Evolutionary conservation across 2,113 vertebrate genomes (phyloP), one percentile per base, ranked within the genome.

Genomic region (Myanophis thanlyinensis): DNA sequence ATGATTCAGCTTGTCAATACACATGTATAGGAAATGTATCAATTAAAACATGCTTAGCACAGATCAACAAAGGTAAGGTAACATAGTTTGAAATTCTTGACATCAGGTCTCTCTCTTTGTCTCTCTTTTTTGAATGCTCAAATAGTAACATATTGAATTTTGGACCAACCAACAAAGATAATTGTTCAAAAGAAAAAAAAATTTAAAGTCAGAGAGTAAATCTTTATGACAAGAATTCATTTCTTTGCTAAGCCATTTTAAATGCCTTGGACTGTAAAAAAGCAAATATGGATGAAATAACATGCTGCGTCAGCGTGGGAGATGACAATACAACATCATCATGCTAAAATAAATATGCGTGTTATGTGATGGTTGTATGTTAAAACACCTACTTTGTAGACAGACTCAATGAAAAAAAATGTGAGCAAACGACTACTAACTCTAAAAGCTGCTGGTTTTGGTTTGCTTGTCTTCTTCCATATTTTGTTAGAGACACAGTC

Each of bases 1-100:
- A 97, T 96, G 97, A 96, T 97, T 97, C 96, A 97, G 97, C 97
- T 96, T 97, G 97, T 97, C 97, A 97, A 97, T 96, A 97, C 97
- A 97, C 90, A 95, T 87, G 96, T 97, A 96, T 96, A 27, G 93
- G 96, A 96, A 97, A 97, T 97, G 94, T 93, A 95, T 96, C 96
- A 96, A 97, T 96, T 95, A 97, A 97, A 97, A 96, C 93, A 97
- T 96, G 96, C 95, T 97, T 96, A 95, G 97, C 96, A 97, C 90
- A 96, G 95, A 96, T 94, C 96, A 97, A 97, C 96, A 95, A 80
- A 8, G 95, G 96, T 96, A 97, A 96, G 95, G 91, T 30, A 85
- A 27, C 35, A 94, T 94, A 97, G 95, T 97, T 96, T 92, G 90
- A 95, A 96, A 95, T 97, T 98, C 96, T 97, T 97, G 97, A 97